These are phyloP conservation scores for Calephelis virginiensis DNA, from an alignment of 1,140 invertebrate species.

Conservation along the genomic window DNA sequence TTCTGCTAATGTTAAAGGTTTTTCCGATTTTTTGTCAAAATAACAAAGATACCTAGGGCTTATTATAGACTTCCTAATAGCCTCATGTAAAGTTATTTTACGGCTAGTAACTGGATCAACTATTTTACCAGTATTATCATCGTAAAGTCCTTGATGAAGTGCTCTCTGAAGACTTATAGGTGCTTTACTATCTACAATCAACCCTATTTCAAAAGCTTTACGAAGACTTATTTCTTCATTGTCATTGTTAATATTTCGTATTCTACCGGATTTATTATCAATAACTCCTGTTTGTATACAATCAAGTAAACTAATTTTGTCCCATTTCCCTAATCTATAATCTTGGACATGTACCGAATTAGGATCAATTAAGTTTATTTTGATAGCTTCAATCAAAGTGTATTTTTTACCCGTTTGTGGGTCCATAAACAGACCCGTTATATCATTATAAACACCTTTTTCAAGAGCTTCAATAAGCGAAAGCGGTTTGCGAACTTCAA, in stretches of 20 bases:
- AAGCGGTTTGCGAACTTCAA: constrained; percentile 89
- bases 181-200: constrained; percentile 89
- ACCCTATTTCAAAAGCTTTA: constrained; percentile 89
- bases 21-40: constrained; percentile 85
- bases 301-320: constrained; percentile 86
- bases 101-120: constrained; percentile 87
- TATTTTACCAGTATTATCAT: constrained; percentile 89
- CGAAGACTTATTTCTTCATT: constrained; percentile 85
- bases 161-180: constrained; percentile 91
- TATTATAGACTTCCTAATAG: constrained; percentile 88
- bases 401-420: constrained; percentile 86
- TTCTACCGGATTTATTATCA: constrained; percentile 85
- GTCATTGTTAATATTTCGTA: constrained; percentile 84
- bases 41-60: constrained; percentile 89
- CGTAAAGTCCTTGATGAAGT: constrained; percentile 92
- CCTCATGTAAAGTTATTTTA: constrained; percentile 90
- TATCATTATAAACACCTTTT: constrained; percentile 89
- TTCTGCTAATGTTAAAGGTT: constrained; percentile 86
- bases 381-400: constrained; percentile 87
- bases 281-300: constrained; percentile 87
- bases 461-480: constrained; percentile 90
- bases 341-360: constrained; percentile 92
- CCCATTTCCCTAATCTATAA: constrained; percentile 85
- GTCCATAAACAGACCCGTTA: constrained; percentile 88
- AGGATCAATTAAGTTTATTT: constrained; percentile 87